Base-by-base conservation (phyloP, 2,888 invertebrate genomes). In the Netelia inedita region DNA sequence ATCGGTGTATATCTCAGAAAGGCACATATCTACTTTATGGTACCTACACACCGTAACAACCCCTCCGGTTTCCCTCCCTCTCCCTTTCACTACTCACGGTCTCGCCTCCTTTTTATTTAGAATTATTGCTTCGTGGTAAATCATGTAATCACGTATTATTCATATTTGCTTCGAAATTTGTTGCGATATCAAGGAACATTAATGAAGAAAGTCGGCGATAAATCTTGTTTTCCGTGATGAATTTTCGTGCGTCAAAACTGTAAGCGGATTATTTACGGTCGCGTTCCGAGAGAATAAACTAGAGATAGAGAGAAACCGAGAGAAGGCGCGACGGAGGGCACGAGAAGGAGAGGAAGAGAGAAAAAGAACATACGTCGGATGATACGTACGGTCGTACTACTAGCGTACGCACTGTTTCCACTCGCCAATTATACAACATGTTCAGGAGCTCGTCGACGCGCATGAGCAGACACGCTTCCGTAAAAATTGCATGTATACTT, bases 371-470 rank as follows among this genome's bases (percentile, higher is more conserved):
- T 61, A 11, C 69, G 81, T 71, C 82, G 23, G 71, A 74, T 71
- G 11, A 65, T 65, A 66, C 82, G 71, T 76, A 76, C 53, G 57
- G 76, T 76, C 71, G 63, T 66, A 82, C 82, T 57, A 82, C 82
- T 82, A 21, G 28, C 46, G 6, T 46, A 46, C 46, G 46, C 10
- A 46, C 46, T 46, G 46, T 46, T 46, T 35, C 35, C 46, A 46
- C 14, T 46, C 11, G 46, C 3, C 11, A 14, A 46, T 46, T 46
- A 46, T 14, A 46, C 10, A 46, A 14, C 14, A 46, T 46, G 14
- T 46, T 46, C 46, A 46, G 3, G 3, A 46, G 46, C 46, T 46
- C 46, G 14, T 46, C 11, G 2, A 46, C 46, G 46, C 46, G 14
- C 46, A 10, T 14, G 10, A 46, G 66, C 66, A 66, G 41, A 76